Evolutionary conservation across 1,140 invertebrate genomes (phyloP), one percentile per base, ranked within the genome.

Genomic region (Steinernema feltiae): DNA sequence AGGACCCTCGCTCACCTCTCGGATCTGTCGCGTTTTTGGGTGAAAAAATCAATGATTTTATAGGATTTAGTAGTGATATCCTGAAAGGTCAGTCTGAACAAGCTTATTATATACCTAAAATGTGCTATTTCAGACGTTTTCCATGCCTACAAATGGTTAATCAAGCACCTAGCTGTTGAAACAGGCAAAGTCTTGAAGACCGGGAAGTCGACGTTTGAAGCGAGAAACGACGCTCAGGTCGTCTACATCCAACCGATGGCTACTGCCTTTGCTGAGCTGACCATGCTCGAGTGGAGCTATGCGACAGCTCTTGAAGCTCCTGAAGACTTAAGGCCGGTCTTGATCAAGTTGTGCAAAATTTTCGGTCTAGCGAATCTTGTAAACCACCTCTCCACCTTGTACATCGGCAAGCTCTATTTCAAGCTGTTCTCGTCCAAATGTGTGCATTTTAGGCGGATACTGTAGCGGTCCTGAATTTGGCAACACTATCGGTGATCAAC

Each of bases 361-460:
- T 94, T 91, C 82, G 91, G 91, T 17, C 88, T 92, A 27, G 91
- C 89, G 88, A 88, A 88, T 21, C 81, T 94, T 73, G 92, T 94
- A 84, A 91, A 91, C 82, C 91, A 92, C 88, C 85, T 93, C 75
- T 89, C 90, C 31, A 90, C 91, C 69, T 88, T 94, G 69, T 94
- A 93, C 86, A 90, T 92, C 83, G 92, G 87, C 86, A 80, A 17
- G n/a, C 24, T 17, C 53, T 24, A 30, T 48, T 31, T 83, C 70
- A 17, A 24, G n/a, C n/a, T n/a, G n/a, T n/a, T n/a, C n/a, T n/a
- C n/a, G n/a, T n/a, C n/a, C n/a, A n/a, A n/a, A n/a, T n/a, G n/a
- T n/a, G n/a, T 41, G 35, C 18, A 18, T 53, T 35, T 24, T 32
- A 84, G 82, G 82, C 71, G 85, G 83, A 15, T 88, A 83, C 77